Conservation (phyloP, 2,797 vertebrate genomes). For the Galagoides demidoff region DNA sequence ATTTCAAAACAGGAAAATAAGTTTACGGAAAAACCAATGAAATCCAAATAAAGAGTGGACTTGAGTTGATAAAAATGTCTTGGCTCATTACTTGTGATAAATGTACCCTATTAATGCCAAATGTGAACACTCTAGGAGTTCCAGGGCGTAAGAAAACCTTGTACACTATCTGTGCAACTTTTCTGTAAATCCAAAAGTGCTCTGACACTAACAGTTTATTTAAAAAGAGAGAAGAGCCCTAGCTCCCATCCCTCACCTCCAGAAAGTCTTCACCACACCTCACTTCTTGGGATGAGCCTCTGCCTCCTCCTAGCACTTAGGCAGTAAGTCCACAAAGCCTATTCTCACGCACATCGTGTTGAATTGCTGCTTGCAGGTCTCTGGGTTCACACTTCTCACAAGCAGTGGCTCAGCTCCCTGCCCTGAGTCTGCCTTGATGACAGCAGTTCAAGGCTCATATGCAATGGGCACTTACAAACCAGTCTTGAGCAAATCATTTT, state of each 20-base stretch:
- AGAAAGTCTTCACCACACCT: background rate
- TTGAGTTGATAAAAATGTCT: background rate
- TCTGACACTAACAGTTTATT: background rate
- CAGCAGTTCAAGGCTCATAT: background rate
- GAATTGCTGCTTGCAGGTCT: background rate
- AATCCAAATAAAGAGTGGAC: background rate
- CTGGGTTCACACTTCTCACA: too few species aligned
- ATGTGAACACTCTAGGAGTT: background rate
- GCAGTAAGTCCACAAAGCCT: background rate
- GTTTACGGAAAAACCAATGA: background rate
- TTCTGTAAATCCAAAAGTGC: background rate
- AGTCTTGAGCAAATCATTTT: background rate
- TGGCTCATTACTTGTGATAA: background rate
- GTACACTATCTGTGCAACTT: background rate
- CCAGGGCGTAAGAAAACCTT: rapidly evolving
- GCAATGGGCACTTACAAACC: background rate
- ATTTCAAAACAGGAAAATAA: background rate
- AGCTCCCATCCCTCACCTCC: background rate
- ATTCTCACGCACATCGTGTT: rapidly evolving
- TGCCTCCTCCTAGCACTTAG: background rate
- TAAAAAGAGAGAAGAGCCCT: background rate
- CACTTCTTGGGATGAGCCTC: background rate
- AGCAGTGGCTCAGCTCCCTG: too few species aligned
- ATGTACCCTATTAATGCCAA: background rate
- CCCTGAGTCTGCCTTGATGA: background rate